Percentiles rank a stretch among this genome's conserved stretches.
Evolutionary conservation across 2,113 vertebrate genomes (phyloP).

Genomic region (Glareola pratincola): DNA sequence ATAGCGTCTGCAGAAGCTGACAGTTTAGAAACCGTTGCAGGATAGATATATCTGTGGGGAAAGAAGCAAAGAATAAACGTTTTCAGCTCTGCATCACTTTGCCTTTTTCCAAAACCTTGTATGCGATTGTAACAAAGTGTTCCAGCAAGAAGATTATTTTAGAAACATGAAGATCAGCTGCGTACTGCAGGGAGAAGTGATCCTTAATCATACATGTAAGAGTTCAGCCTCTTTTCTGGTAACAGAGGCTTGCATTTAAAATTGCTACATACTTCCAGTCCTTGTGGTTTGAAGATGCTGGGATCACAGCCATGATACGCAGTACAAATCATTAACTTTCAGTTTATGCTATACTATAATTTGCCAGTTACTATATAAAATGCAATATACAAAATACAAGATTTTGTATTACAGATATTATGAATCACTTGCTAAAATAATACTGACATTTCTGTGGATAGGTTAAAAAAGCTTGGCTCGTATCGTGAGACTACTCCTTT

Average conservation of each 20-base stretch:
- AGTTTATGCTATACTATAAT: slow-evolving; percentile 10
- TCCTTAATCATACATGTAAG: slow-evolving; percentile 20
- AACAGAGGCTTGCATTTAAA: slow-evolving; percentile 42
- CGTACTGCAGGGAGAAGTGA: neutral
- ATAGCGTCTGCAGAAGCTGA: slow-evolving; percentile 12
- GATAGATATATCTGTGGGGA: neutral
- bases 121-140: slow-evolving; percentile 26
- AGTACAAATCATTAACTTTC: slow-evolving; percentile 35
- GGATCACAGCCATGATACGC: slow-evolving; percentile 45
- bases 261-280: neutral
- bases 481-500: neutral
- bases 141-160: slow-evolving; percentile 30
- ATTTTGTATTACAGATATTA: slow-evolving; percentile 53
- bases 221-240: neutral
- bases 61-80: neutral
- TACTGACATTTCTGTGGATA: slow-evolving; percentile 50
- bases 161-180: slow-evolving; percentile 5
- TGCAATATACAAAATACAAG: slow-evolving; percentile 30
- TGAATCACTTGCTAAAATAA: slow-evolving; percentile 53
- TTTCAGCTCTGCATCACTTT: slow-evolving; percentile 27
- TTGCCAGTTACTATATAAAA: slow-evolving; percentile 42
- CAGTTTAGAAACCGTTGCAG: neutral
- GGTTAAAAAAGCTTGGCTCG: slow-evolving; percentile 30
- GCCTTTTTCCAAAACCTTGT: slow-evolving; percentile 20
- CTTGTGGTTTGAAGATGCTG: slow-evolving; percentile 43